Evolutionary conservation across 1,140 invertebrate genomes (phyloP), one percentile per base, ranked within the genome.

Genomic region (Agraylea sexmaculata): DNA sequence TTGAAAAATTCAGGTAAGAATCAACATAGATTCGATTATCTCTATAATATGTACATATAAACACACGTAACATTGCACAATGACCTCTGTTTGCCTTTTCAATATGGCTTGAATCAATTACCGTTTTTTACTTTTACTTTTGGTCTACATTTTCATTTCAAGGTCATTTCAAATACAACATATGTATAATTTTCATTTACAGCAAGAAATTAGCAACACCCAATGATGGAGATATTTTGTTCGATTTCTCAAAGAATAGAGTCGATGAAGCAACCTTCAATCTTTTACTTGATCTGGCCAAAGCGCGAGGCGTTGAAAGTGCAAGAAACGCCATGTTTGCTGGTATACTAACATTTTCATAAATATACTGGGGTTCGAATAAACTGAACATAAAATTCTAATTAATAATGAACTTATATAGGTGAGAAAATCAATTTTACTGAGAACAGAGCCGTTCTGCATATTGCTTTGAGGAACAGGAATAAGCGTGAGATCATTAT

Each of bases 371-470:
- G 10, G 3, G 15, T 17, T 13, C 30, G 15, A 17, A 32, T 32
- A 13, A 33, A 21, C 18, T 35, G 11, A 23, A 29, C n/a, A n/a
- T 8, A 11, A 38, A 38, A 29, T 6, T 38, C 3, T 29, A 17
- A 19, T 17, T 17, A 17, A 19, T 29, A 12, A 31, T 12, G 16
- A 8, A 4, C 6, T 4, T 23, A 25, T 27, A 11, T 46, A 68
- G 96, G 93, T 21, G 73, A 90, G 55, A 91, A 89, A 56, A 99
- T 99, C 22, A 99, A 99, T 64, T 93, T 96, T 53, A 99, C 96
- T 2, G 96, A 99, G 67, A 76, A 90, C 53, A 73, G 94, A 49
- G 84, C 95, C 27, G 96, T 99, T 2, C 66, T 99, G 2, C 96
- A 99, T 60, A 76, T 85, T 28, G 96, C 96, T 12, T 69, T 99